Evolutionary conservation across 2,888 invertebrate genomes (phyloP).

Genomic region (Eristalis pertinax): DNA sequence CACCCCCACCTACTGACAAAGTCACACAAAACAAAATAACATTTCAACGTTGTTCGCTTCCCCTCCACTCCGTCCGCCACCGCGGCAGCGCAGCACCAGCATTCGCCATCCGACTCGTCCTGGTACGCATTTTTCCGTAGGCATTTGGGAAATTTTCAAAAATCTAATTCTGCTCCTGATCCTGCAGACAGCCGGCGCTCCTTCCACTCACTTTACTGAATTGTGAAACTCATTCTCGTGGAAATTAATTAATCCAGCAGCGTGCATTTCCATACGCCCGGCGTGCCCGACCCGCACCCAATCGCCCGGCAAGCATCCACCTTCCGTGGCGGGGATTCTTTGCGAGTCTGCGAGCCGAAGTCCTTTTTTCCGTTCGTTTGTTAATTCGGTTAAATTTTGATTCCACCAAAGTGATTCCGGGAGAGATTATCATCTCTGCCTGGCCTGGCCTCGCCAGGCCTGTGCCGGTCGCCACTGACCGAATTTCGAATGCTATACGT

Average conservation of each 20-base stretch:
- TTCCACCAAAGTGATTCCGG: constrained; percentile 53
- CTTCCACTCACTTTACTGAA: constrained; percentile 45
- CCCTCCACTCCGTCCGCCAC: background rate
- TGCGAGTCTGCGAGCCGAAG: constrained; percentile 37
- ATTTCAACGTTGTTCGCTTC: constrained; percentile 22
- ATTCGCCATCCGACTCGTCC: background rate
- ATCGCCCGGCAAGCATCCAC: no score
- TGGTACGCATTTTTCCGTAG: constrained; percentile 62
- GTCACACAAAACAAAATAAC: constrained; percentile 69
- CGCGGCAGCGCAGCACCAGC: no score
- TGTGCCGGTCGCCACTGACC: constrained; percentile 50
- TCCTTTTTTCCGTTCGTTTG: constrained; percentile 14
- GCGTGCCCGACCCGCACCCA: background rate
- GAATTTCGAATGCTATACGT: constrained; percentile 58
- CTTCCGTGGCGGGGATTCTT: background rate
- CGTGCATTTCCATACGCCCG: constrained; percentile 35
- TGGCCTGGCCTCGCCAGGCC: background rate
- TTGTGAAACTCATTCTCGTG: constrained; percentile 71
- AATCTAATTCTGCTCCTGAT: constrained; percentile 67
- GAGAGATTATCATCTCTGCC: constrained; percentile 43
- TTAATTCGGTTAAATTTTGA: constrained; percentile 69
- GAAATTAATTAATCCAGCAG: constrained; percentile 70
- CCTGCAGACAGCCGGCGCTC: constrained; percentile 6
- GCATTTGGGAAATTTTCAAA: constrained; percentile 68
- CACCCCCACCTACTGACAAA: constrained; percentile 35